Evolutionary conservation across 2,113 vertebrate species (phyloP).

Genomic region (Halcyon malimbica): DNA sequence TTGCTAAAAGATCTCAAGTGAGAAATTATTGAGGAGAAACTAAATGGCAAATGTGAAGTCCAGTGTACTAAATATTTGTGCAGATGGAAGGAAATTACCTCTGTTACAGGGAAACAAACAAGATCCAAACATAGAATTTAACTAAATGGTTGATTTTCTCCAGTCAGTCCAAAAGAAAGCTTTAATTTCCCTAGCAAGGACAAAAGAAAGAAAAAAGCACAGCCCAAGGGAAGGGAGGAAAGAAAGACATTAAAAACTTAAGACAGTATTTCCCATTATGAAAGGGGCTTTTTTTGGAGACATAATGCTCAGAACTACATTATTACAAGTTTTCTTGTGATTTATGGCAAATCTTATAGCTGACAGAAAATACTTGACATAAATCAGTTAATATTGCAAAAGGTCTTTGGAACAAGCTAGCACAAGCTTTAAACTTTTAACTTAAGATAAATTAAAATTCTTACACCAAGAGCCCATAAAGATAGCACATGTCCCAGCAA

Average conservation of each 20-base stretch:
- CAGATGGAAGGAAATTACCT: constrained; percentile 16
- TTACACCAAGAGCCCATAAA: not conserved
- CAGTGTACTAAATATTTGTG: not conserved
- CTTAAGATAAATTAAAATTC: constrained; percentile 47
- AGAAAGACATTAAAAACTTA: constrained; percentile 39
- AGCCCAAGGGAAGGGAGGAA: constrained; percentile 59
- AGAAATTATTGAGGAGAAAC: not conserved
- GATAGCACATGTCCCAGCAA: not conserved
- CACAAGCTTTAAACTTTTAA: constrained; percentile 53
- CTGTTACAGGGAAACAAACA: not conserved
- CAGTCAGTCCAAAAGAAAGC: constrained; percentile 31
- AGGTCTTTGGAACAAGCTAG: constrained; percentile 40
- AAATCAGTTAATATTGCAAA: constrained; percentile 61
- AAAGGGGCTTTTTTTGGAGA: constrained; percentile 39
- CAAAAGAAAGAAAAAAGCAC: constrained; percentile 48
- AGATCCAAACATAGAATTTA: not conserved
- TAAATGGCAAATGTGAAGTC: not conserved
- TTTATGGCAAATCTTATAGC: constrained; percentile 55
- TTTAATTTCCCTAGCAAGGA: constrained; percentile 41
- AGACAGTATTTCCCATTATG: constrained; percentile 58
- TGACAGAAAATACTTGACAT: constrained; percentile 64
- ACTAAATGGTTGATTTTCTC: constrained; percentile 27
- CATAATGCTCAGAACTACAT: constrained; percentile 40
- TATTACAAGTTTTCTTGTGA: constrained; percentile 58
- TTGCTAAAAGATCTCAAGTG: not conserved